Percentiles rank a stretch among this genome's conserved stretches.
Conservation (phyloP, 2,113 vertebrate species). For the Spilogale gracilis region DNA sequence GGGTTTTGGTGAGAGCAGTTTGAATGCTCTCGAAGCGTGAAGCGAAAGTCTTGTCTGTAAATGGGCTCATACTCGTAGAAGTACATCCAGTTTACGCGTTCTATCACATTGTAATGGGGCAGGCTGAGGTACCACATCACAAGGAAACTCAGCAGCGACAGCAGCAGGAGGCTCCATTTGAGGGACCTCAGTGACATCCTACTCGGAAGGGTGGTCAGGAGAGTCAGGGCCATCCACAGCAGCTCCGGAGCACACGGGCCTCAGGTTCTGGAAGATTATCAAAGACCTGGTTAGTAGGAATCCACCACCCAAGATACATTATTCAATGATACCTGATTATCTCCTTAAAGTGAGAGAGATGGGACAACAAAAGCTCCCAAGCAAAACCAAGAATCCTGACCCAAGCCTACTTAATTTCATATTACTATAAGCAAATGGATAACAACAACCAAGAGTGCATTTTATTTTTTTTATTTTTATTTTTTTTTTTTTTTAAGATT, state of each 20-base stretch:
- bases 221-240: constrained; percentile 62
- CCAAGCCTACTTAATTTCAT: neutral
- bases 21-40: constrained; percentile 72
- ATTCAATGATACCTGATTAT: neutral
- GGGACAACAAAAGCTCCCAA: neutral
- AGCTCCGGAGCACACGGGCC: rapidly evolving
- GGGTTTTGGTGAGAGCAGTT: constrained; percentile 74
- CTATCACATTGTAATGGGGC: neutral
- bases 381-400: neutral
- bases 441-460: neutral
- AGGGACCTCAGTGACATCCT: constrained; percentile 56
- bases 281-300: neutral
- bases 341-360: neutral
- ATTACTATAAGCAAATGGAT: neutral
- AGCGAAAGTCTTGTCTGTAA: constrained; percentile 78
- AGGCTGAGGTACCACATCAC: constrained; percentile 78
- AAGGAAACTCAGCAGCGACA: constrained; percentile 49
- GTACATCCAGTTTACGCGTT: constrained; percentile 78
- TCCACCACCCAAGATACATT: neutral
- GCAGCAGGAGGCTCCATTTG: constrained; percentile 76
- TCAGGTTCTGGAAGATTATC: neutral
- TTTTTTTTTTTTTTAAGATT: no score
- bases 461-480: no score
- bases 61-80: constrained; percentile 85
- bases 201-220: neutral